Evolutionary conservation across 2,797 vertebrate genomes (phyloP).

Genomic region (Falco columbarius): DNA sequence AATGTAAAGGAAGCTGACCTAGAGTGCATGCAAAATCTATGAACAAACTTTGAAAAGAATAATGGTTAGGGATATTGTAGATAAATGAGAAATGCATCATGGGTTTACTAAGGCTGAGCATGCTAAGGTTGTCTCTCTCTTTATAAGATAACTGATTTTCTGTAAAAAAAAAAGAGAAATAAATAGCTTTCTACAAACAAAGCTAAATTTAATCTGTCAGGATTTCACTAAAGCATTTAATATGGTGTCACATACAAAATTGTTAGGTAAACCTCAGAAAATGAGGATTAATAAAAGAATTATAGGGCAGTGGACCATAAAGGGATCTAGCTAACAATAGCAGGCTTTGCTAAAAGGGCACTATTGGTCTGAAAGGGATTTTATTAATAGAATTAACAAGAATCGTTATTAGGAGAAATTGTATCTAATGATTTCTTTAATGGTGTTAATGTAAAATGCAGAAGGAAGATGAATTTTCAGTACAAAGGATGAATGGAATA

Average conservation of each 20-base stretch:
- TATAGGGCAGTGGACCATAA: neutral
- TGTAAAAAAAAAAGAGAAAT: neutral
- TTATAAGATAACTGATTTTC: neutral
- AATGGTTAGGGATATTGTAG: neutral
- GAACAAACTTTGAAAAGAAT: neutral
- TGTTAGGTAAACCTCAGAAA: neutral
- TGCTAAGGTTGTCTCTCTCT: neutral
- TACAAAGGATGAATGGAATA: neutral
- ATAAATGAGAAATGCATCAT: neutral
- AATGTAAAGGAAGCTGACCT: neutral
- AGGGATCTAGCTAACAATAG: neutral
- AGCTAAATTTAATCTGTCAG: neutral
- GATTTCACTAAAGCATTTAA: neutral
- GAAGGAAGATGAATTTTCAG: neutral
- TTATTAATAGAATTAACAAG: neutral
- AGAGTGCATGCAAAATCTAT: neutral
- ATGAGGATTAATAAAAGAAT: constrained; percentile 5
- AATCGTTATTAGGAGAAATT: neutral
- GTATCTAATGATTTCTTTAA: neutral
- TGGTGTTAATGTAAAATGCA: neutral
- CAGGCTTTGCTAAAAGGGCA: neutral
- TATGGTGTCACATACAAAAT: neutral
- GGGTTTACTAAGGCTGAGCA: neutral
- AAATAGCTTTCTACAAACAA: neutral
- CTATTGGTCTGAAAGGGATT: neutral